Evolutionary conservation across 2,888 invertebrate species (phyloP).

Genomic region (Cephus pulcher): DNA sequence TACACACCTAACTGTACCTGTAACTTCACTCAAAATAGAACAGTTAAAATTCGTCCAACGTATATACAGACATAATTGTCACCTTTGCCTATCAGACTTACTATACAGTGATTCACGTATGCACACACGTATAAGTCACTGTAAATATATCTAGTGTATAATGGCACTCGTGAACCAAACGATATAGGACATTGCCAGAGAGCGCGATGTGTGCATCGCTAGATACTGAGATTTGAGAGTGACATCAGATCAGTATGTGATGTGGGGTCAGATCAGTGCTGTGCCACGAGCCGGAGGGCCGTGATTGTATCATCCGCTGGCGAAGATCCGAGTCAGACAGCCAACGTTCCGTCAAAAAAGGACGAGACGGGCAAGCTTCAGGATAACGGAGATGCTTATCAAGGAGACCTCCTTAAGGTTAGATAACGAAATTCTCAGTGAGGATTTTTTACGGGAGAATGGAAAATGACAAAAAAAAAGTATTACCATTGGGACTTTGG

Average conservation of each 20-base stretch:
- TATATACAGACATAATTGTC: background rate
- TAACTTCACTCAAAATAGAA: background rate
- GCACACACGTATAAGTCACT: background rate
- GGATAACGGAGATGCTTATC: conserved; percentile 54
- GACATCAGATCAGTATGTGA: conserved; percentile 51
- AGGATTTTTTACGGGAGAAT: too few relatives aligned
- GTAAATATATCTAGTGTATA: background rate
- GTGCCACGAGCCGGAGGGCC: conserved; percentile 49
- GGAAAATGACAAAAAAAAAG: too few relatives aligned
- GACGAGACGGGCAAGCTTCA: conserved; percentile 27
- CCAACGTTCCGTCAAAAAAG: conserved; percentile 36
- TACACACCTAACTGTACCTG: background rate
- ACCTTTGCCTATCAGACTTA: background rate
- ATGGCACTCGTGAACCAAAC: background rate
- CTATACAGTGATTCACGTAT: background rate
- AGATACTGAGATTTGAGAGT: background rate
- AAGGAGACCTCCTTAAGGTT: conserved; percentile 65
- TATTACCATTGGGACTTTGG: too few relatives aligned
- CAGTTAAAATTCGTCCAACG: background rate
- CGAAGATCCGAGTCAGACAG: conserved; percentile 35
- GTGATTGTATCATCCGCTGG: conserved; percentile 54
- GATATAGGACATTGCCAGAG: conserved; percentile 17
- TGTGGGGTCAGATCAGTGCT: conserved; percentile 56
- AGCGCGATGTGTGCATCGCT: background rate
- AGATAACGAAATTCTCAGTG: conserved; percentile 4